Evolutionary conservation across 2,797 vertebrate species (phyloP), one percentile per base, ranked within the genome.

Genomic region (Tokudaia muenninki): DNA sequence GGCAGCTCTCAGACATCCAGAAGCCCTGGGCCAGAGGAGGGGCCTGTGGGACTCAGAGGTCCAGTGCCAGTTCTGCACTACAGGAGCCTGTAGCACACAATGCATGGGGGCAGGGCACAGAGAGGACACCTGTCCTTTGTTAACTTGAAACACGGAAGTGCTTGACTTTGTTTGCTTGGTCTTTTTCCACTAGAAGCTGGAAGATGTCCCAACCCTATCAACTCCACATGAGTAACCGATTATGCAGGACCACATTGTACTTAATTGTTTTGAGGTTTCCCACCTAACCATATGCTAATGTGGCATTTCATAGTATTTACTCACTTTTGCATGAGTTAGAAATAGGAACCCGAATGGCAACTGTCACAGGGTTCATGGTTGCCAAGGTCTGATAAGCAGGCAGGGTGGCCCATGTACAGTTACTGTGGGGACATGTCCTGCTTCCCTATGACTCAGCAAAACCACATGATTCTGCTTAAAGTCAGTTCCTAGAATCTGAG

Each of bases 401-500:
- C 21, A 50, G 79, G 26, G 29, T 37, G 78, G 67, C n/a, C 24
- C 17, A 37, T 87, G 74, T 47, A 19, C 24, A 26, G 11, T 19
- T 78, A 57, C 47, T 47, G 10, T 2, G 63, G 82, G 24, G 24
- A 57, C 80, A 92, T 14, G 61, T 50, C 63, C 61, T 67, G 41
- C 26, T 91, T 90, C 78, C 79, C 92, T 37, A 19, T 89, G 82
- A 94, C 55, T 97, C 89, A 95, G 55, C 13, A 9, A 93, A 87
- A 90, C 88, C 87, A 88, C 59, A 2, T 92, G 77, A 90, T 94
- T 96, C 84, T 82, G 37, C 83, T 91, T 97, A 70, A 92, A 97
- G 82, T 91, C 91, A 90, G 67, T 91, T 91, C 94, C 77, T 50
- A 24, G 94, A 95, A 95, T 87, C 80, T 55, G 74, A 92, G 92